Conservation (phyloP, 2,797 vertebrate species). For the Mycteria americana region DNA sequence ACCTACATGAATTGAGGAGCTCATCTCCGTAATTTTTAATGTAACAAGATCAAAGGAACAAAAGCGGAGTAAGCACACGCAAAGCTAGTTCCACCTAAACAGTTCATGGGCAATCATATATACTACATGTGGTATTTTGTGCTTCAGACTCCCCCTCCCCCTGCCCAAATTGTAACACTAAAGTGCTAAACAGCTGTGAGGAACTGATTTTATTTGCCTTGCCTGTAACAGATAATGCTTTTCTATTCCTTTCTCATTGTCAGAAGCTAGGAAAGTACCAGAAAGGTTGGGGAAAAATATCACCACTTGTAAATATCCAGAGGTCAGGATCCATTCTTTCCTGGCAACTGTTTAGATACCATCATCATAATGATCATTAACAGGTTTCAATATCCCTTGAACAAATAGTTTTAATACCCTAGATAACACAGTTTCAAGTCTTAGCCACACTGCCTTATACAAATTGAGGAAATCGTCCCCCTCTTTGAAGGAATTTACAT, state of each 20-base stretch:
- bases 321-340: neutral
- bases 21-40: neutral
- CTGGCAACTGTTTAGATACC: neutral
- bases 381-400: neutral
- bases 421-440: neutral
- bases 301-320: neutral
- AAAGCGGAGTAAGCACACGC: neutral
- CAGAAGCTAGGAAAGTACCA: neutral
- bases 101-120: neutral
- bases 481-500: neutral
- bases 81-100: neutral
- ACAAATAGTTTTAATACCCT: neutral
- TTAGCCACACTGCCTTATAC: neutral
- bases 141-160: neutral
- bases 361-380: neutral
- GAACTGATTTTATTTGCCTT: neutral
- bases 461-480: neutral
- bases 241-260: neutral
- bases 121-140: neutral
- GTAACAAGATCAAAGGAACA: neutral
- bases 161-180: neutral
- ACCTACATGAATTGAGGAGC: neutral
- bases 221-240: neutral
- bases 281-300: neutral
- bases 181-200: neutral